Base-by-base conservation (phyloP, 92 coral and sea anemone species). In the Epizoanthus rinbou region DNA sequence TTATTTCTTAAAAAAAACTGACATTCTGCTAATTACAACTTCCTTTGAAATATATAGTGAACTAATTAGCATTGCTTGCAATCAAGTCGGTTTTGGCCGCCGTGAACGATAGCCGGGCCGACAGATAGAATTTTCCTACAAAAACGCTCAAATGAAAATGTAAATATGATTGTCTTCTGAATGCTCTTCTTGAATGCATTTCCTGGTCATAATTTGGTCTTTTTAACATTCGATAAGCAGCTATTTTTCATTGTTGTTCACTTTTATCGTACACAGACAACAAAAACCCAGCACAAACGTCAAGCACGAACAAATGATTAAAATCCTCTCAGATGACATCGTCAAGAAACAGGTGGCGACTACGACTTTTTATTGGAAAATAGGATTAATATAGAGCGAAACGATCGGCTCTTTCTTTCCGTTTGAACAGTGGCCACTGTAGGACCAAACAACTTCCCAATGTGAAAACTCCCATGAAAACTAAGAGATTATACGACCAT, bases 321-420 rank as follows among this genome's bases (percentile, higher is more conserved):
- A 66, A 41, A n/a, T 69, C 24, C n/a, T 23, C 59, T 75, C 23
- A 23, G 19, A 43, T 62, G 82, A 43, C 82, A 78, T 24, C 33
- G 39, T 68, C 45, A 21, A 15, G 41, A 59, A 78, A 78, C 82
- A 78, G 82, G 82, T 78, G 82, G 58, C 52, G 6, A 11, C 17
- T 56, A 37, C 68, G 57, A 66, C 2, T 76, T 76, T 56, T 47
- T 74, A 54, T 58, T 62, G 25, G 22, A 62, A 23, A 60, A 23
- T 39, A 21, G 33, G 39, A 60, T 78, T 60, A 41, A 13, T 41
- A 35, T n/a, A 41, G 7, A 23, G 71, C 15, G 41, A 62, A 37
- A n/a, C 1, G 39, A 52, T 60, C 45, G 70, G 59, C 5, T 21
- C 68, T 75, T 78, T 78, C 64, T 22, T 7, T 59, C n/a, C 37